These are phyloP conservation scores for Luscinia megarhynchos DNA, from an alignment of 2,797 vertebrate genomes.

Conservation along the genomic window DNA sequence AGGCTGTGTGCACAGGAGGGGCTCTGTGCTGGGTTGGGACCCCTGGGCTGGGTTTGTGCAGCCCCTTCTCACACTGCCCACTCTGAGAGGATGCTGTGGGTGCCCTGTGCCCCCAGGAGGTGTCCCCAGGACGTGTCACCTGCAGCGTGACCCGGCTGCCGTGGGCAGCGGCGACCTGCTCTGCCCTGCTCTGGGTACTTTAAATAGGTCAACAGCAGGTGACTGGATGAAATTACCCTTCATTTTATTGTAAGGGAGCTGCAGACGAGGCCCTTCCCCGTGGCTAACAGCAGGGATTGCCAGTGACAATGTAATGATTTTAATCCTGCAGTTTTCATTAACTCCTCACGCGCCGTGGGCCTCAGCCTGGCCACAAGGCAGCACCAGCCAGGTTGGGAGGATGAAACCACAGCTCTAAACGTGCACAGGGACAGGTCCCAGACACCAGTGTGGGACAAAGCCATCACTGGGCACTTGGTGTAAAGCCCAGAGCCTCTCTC, in stretches of 20 bases:
- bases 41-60: not conserved
- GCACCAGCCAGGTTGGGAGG: not conserved
- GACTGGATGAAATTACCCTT: constrained; percentile 58
- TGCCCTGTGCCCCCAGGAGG: not conserved
- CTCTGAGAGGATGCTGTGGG: not conserved
- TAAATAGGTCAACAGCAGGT: constrained; percentile 67
- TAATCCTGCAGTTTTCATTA: constrained; percentile 39
- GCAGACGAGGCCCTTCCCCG: constrained; percentile 6
- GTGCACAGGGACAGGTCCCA: fast-evolving
- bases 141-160: not conserved
- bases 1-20: not conserved
- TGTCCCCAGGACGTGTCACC: not conserved
- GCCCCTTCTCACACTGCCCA: not conserved
- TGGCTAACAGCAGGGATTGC: constrained; percentile 55
- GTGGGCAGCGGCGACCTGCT: fast-evolving
- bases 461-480: fast-evolving
- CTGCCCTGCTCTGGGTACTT: not conserved
- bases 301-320: constrained; percentile 32
- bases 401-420: not conserved
- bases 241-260: constrained; percentile 50
- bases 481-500: not conserved
- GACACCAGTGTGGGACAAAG: not conserved
- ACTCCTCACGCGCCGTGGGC: not conserved
- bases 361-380: not conserved
- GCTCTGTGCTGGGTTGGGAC: not conserved